Base-by-base conservation (phyloP, 2,888 invertebrate genomes). In the Zygothrica quintamaculata region DNA sequence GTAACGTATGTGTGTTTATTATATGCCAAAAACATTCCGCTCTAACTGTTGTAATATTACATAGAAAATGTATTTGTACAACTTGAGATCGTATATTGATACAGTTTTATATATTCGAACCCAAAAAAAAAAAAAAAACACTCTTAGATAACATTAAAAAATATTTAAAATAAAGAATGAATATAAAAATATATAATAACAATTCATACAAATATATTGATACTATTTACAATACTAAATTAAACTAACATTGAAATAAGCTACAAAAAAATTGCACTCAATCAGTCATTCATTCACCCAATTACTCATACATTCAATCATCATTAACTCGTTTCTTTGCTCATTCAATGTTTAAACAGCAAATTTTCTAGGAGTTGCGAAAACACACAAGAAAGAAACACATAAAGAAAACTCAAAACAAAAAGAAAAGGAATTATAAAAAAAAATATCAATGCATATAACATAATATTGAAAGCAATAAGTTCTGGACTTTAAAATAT, bases 1-100 rank as follows among this genome's bases (percentile, higher is more conserved):
- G 59, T 70, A 71, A 62, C 55, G 57, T 84, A 74, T 78, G 75
- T 85, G 86, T 78, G 86, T 84, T 67, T 80, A 53, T 61, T 22
- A 56, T 59, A 42, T 77, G 52, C 59, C 62, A 73, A 48, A 47
- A 48, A 44, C n/a, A n/a, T 64, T 25, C 72, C 39, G 47, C 71
- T 78, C 71, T 85, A 70, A 82, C 59, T 82, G 84, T 78, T 85
- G 77, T 78, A 66, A 52, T 60, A n/a, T n/a, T n/a, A 65, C 59
- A 61, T 69, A 65, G 80, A 84, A 53, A 64, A 22, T 22, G 18
- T 22, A 22, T 3, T 22, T 64, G 60, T 70, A 65, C 59, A 65
- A 60, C 65, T 57, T 65, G 56, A 71, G 58, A 72, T 42, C 60
- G 58, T 61, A 56, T 52, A 61, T 48, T 53, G 70, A 58, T 51